phyloP scores from a whole-genome alignment of 2,888 invertebrate species.

The Stenoptilia bipunctidactyla region DNA sequence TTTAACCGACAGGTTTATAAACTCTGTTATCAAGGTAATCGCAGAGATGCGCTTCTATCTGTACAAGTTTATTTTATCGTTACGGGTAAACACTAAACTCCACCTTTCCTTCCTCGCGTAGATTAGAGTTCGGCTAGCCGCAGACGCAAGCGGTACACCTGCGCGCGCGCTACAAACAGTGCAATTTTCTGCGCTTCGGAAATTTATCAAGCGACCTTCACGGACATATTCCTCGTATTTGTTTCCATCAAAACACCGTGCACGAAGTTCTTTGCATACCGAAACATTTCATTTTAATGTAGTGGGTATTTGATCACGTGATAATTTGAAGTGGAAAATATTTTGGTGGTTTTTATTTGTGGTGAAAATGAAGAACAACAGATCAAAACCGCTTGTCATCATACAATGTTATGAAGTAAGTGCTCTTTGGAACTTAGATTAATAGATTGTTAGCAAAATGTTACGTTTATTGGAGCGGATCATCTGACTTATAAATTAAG shows the following conservation, averaged over 20 bases:
- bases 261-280: too few species aligned
- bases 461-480: conserved; percentile 26
- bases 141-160: conserved; percentile 6
- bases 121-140: too few species aligned
- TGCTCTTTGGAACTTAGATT: conserved; percentile 19
- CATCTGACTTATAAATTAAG: conserved; percentile 16
- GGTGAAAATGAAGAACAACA: conserved; percentile 43
- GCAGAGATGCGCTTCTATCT: conserved; percentile 3
- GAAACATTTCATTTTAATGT: too few species aligned
- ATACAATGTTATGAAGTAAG: conserved; percentile 75
- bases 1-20: neutral
- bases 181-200: conserved; percentile 42
- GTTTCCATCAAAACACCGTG: too few species aligned
- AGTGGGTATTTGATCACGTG: too few species aligned
- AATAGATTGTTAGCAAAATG: too few species aligned
- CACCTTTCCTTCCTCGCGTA: too few species aligned
- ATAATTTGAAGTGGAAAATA: neutral
- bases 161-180: conserved; percentile 16
- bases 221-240: neutral
- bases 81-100: conserved; percentile 13
- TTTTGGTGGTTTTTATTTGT: conserved; percentile 1
- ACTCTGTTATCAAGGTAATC: conserved; percentile 4
- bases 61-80: conserved; percentile 20
- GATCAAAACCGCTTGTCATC: conserved; percentile 65
- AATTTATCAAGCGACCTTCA: conserved; percentile 25